A percentile compares a stretch with the other conserved stretches of the same genome.
Evolutionary conservation across 1,140 invertebrate species (phyloP).

Genomic region (Antheraea mylitta): DNA sequence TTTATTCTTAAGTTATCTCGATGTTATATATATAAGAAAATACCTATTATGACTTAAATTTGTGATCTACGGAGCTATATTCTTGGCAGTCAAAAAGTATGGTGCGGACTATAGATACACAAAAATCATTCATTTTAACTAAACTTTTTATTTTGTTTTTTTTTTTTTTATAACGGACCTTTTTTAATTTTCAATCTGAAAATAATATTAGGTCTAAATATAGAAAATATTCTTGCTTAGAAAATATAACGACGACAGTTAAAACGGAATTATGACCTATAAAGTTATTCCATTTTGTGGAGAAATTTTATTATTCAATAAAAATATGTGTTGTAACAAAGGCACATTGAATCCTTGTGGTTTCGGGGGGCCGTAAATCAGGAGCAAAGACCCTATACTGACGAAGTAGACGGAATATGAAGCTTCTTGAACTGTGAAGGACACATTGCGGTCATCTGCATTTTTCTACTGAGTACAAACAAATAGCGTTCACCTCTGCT

Average conservation of each 20-base stretch:
- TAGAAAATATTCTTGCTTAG: slow-evolving; percentile 9
- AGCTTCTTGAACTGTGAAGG: slow-evolving; percentile 74
- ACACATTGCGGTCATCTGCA: slow-evolving; percentile 57
- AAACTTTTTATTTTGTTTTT: too few relatives aligned
- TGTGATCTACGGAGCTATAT: too few relatives aligned
- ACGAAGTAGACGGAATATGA: slow-evolving; percentile 32
- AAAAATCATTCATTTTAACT: too few relatives aligned
- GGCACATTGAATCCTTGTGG: slow-evolving; percentile 72
- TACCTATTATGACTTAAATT: too few relatives aligned
- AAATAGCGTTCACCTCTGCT: slow-evolving; percentile 11
- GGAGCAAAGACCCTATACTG: slow-evolving; percentile 63
- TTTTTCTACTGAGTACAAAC: slow-evolving; percentile 50
- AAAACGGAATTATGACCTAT: slow-evolving; percentile 72
- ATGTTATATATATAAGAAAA: too few relatives aligned
- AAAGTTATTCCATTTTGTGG: slow-evolving; percentile 70
- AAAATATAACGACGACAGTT: slow-evolving; percentile 35
- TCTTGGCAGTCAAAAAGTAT: too few relatives aligned
- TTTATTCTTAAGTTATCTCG: too few relatives aligned
- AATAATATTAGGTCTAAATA: slow-evolving; percentile 6
- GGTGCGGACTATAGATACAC: too few relatives aligned
- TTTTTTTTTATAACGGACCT: too few relatives aligned
- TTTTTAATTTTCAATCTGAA: background rate
- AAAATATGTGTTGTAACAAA: slow-evolving; percentile 67
- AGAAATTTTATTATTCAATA: slow-evolving; percentile 77
- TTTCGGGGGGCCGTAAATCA: slow-evolving; percentile 71